Percentiles rank a stretch among this genome's conserved stretches.
Evolutionary conservation across 1,140 invertebrate genomes (phyloP).

Genomic region (Brachionus paranguensis): DNA sequence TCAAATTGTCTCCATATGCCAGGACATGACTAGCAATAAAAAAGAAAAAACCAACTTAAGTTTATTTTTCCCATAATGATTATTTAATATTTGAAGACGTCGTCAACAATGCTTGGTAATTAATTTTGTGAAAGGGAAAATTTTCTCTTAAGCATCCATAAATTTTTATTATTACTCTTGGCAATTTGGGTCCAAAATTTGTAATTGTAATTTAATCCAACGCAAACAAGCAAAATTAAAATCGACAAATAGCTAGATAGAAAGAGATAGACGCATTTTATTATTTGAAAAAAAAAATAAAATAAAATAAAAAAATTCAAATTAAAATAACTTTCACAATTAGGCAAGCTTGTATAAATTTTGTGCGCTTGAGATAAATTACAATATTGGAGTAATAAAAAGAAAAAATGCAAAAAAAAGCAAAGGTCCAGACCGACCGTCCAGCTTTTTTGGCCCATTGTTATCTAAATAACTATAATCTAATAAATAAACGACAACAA

Average conservation of each 20-base stretch:
- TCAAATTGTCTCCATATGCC: neutral
- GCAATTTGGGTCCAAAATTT: neutral
- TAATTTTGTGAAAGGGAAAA: neutral
- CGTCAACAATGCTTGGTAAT: neutral
- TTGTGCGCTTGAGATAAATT: constrained; percentile 18
- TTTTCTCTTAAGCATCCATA: constrained; percentile 1
- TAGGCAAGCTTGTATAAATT: neutral
- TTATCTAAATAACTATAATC: constrained; percentile 32
- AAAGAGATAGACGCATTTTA: constrained; percentile 26
- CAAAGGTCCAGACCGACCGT: neutral
- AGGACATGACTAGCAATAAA: neutral
- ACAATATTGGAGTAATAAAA: neutral
- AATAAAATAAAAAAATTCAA: neutral
- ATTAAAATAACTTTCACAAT: constrained; percentile 31
- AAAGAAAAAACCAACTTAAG: too few relatives aligned
- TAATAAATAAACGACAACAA: neutral
- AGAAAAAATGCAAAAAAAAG: neutral
- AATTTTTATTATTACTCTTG: constrained; percentile 18
- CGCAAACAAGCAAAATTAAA: neutral
- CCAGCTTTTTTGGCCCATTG: neutral
- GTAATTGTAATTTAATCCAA: constrained; percentile 36
- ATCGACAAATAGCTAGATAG: constrained; percentile 24
- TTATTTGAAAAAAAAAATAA: neutral
- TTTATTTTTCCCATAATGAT: neutral
- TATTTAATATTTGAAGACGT: constrained; percentile 18